Evolutionary conservation across 2,888 invertebrate species (phyloP).

Genomic region (Lochmaea crataegi): DNA sequence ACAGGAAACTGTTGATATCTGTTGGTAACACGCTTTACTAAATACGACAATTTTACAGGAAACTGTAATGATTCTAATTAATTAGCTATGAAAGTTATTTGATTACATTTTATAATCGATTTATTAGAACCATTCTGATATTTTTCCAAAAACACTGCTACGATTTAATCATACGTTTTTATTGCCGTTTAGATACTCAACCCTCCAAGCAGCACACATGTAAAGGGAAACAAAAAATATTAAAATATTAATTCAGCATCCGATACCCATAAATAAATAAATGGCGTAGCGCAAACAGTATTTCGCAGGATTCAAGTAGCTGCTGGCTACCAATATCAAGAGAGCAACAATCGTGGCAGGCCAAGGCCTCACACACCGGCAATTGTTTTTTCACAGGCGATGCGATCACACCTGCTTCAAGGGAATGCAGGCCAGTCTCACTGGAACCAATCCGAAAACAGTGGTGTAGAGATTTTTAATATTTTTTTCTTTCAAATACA

Average conservation of each 20-base stretch:
- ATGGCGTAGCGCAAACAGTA: constrained; percentile 4
- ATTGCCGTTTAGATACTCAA: too few relatives aligned
- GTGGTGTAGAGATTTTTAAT: constrained; percentile 7
- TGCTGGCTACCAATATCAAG: constrained; percentile 32
- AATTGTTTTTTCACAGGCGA: constrained; percentile 44
- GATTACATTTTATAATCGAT: too few relatives aligned
- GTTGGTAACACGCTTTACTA: too few relatives aligned
- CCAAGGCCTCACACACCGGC: constrained; percentile 49
- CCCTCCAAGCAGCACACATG: background rate
- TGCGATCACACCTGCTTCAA: constrained; percentile 50
- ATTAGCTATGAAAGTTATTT: too few relatives aligned
- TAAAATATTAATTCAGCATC: constrained; percentile 24
- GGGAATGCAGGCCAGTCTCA: constrained; percentile 48
- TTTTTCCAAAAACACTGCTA: too few relatives aligned
- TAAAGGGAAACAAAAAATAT: constrained; percentile 7
- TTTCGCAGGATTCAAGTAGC: constrained; percentile 25
- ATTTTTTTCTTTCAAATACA: too few relatives aligned
- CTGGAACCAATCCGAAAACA: constrained; percentile 11
- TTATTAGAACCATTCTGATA: too few relatives aligned
- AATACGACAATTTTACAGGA: too few relatives aligned
- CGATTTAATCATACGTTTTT: too few relatives aligned
- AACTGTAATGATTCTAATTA: too few relatives aligned
- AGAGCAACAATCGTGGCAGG: constrained; percentile 36
- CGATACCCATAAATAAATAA: constrained; percentile 25
- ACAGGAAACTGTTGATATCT: too few relatives aligned